A percentile compares a stretch with the other conserved stretches of the same genome.
These are phyloP conservation scores for Apodemus sylvaticus DNA, from an alignment of 2,113 vertebrate species.

Conservation along the genomic window DNA sequence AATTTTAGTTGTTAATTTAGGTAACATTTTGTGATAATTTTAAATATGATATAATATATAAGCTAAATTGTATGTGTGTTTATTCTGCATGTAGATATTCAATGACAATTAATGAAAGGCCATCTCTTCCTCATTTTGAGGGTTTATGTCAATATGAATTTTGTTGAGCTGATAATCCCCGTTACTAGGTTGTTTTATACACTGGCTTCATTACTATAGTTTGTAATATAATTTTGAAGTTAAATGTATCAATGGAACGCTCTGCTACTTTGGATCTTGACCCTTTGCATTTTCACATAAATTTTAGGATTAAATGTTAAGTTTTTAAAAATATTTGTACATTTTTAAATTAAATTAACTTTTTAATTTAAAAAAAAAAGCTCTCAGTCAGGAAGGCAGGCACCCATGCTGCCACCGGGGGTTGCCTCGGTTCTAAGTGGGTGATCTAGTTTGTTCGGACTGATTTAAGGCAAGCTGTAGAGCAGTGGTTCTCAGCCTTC, in stretches of 20 bases:
- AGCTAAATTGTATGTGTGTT: not conserved
- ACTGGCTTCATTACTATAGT: not conserved
- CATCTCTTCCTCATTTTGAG: not conserved
- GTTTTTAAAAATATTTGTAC: not conserved
- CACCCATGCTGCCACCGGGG: not conserved
- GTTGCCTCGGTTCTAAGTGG: not conserved
- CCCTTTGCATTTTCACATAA: not conserved
- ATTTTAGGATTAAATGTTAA: not conserved
- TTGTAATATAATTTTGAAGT: not conserved
- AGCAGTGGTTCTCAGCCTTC: not conserved
- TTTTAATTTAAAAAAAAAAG: not conserved
- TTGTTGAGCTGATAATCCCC: not conserved
- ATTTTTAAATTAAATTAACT: not conserved
- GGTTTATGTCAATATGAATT: not conserved
- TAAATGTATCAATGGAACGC: not conserved
- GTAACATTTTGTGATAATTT: not conserved
- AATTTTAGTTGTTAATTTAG: not conserved
- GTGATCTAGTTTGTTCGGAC: not conserved
- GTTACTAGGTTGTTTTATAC: not conserved
- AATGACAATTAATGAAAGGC: not conserved
- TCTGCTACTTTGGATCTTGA: not conserved
- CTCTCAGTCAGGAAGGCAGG: not conserved
- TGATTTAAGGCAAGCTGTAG: not conserved
- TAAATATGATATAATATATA: not conserved
- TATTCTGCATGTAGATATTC: not conserved